Percentiles rank a stretch among this genome's conserved stretches.
Evolutionary conservation across 92 coral and sea anemone genomes (phyloP).

Genomic region (Muricea muricata): DNA sequence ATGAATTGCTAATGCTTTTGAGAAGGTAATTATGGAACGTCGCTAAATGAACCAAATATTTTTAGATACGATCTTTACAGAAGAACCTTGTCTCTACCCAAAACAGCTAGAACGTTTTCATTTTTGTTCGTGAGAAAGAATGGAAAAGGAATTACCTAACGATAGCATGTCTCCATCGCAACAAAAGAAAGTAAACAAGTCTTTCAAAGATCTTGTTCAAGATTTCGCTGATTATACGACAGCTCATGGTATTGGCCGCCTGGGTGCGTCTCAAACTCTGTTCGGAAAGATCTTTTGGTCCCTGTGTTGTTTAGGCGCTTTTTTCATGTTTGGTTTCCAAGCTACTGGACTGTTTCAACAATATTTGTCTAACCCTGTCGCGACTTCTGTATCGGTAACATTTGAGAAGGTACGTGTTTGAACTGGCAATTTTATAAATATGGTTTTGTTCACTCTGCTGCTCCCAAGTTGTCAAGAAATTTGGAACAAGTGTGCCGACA

Average conservation of each 20-base stretch:
- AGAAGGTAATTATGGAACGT: too few relatives aligned
- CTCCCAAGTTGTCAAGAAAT: neutral
- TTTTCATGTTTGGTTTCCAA: conserved; percentile 49
- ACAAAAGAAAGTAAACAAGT: neutral
- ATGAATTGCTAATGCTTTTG: too few relatives aligned
- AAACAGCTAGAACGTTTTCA: neutral
- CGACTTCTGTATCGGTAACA: conserved; percentile 28
- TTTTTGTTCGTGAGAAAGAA: neutral
- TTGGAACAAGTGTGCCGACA: too few relatives aligned
- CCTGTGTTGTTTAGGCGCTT: conserved; percentile 54
- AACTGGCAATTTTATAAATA: neutral
- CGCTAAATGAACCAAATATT: too few relatives aligned
- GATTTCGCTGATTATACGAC: conserved; percentile 38
- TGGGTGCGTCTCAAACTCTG: conserved; percentile 17
- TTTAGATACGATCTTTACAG: conserved; percentile 9
- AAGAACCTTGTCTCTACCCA: conserved; percentile 3
- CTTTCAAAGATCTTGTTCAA: conserved; percentile 1
- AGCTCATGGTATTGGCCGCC: conserved; percentile 40
- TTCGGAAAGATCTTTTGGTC: conserved; percentile 59
- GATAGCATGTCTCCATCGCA: neutral
- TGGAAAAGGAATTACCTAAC: neutral
- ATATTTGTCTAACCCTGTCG: conserved; percentile 20
- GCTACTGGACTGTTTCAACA: conserved; percentile 9
- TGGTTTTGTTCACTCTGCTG: neutral
- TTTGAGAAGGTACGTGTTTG: conserved; percentile 30